Conservation (phyloP, 2,888 invertebrate species). For the Hylaea fasciaria region DNA sequence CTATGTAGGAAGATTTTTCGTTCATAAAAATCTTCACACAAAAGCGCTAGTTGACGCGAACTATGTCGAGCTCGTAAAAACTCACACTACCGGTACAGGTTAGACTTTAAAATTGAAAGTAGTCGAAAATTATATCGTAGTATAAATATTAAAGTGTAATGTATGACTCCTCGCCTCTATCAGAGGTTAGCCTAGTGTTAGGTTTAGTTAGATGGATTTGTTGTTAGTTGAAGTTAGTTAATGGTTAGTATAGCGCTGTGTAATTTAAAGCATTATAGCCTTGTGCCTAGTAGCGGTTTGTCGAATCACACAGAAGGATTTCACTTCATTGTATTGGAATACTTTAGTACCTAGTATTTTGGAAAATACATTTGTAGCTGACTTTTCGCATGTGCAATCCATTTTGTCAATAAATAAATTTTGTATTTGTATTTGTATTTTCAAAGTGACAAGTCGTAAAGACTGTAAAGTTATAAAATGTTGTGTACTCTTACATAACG, state of each 20-base stretch:
- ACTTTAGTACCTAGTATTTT: no score
- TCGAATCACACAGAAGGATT: conserved; percentile 33
- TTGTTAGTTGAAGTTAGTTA: conserved; percentile 34
- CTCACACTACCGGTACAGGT: neutral
- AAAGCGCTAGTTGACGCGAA: no score
- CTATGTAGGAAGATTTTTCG: no score
- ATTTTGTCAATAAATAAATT: no score
- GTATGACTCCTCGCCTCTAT: conserved; percentile 19
- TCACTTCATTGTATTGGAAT: neutral
- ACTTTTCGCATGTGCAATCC: no score
- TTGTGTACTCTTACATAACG: no score
- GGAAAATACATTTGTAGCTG: no score
- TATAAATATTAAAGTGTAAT: conserved; percentile 3
- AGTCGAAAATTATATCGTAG: conserved; percentile 21
- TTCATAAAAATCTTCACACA: no score
- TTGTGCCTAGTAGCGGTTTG: conserved; percentile 42
- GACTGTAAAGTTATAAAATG: no score
- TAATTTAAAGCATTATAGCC: conserved; percentile 39
- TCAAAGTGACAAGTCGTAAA: no score
- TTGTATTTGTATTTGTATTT: no score
- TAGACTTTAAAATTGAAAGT: neutral
- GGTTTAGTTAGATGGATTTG: conserved; percentile 7
- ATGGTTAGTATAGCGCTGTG: conserved; percentile 38
- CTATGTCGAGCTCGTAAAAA: no score
- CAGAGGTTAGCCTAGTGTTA: conserved; percentile 1